These are phyloP conservation scores for Drosophila tripunctata DNA, from an alignment of 2,888 invertebrate genomes.

Conservation along the genomic window DNA sequence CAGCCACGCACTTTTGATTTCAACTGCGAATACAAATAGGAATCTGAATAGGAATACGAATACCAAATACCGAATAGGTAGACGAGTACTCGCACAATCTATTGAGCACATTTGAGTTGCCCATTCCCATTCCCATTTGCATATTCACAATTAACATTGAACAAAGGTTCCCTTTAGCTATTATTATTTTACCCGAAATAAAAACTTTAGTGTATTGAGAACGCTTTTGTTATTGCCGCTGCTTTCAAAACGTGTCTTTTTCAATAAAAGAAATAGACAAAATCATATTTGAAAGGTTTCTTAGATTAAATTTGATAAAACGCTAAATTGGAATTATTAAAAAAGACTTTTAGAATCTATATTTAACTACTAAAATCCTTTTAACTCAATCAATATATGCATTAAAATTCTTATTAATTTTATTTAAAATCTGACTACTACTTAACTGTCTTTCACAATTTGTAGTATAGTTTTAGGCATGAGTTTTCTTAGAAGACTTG, in stretches of 20 bases:
- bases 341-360: too few species aligned
- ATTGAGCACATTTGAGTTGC: conserved; percentile 3
- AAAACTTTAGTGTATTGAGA: conserved; percentile 25
- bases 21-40: conserved; percentile 14
- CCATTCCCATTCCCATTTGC: conserved; percentile 29
- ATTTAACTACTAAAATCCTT: too few species aligned
- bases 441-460: background rate
- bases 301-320: background rate
- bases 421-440: background rate
- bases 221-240: conserved; percentile 10
- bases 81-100: background rate
- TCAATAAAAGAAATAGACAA: conserved; percentile 24
- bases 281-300: conserved; percentile 1
- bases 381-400: too few species aligned
- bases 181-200: conserved; percentile 19
- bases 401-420: too few species aligned
- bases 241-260: conserved; percentile 31
- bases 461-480: background rate
- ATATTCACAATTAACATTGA: conserved; percentile 50
- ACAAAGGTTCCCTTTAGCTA: conserved; percentile 5
- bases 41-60: conserved; percentile 8
- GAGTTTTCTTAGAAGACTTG: background rate
- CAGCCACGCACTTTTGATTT: conserved; percentile 60
- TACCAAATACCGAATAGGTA: background rate
- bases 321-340: background rate